These are phyloP conservation scores for Pheosia gnoma DNA, from an alignment of 2,888 invertebrate genomes.

Conservation along the genomic window DNA sequence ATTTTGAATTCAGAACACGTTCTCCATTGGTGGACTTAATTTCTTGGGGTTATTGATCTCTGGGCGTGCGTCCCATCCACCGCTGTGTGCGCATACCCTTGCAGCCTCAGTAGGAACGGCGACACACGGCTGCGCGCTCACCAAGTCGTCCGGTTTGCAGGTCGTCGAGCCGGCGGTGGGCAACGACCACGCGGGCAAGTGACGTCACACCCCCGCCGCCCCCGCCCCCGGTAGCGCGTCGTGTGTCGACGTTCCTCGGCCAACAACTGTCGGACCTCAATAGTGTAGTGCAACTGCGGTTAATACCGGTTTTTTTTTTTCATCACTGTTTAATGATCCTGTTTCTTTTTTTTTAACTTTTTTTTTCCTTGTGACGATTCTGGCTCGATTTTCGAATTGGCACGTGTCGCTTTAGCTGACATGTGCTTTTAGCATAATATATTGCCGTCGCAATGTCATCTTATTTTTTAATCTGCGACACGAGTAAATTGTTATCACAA, in stretches of 20 bases:
- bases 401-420: too few species aligned
- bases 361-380: too few species aligned
- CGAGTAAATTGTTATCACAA: too few species aligned
- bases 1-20: background rate
- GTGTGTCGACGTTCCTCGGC: conserved; percentile 82
- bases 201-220: conserved; percentile 49
- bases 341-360: too few species aligned
- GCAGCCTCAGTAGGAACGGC: conserved; percentile 79
- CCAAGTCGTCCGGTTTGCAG: conserved; percentile 73
- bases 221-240: conserved; percentile 58
- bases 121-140: conserved; percentile 80
- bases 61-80: conserved; percentile 29
- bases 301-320: conserved; percentile 43
- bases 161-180: conserved; percentile 70
- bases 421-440: too few species aligned
- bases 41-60: conserved; percentile 2
- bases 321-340: conserved; percentile 29
- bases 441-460: too few species aligned
- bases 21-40: background rate
- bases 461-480: too few species aligned
- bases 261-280: conserved; percentile 80
- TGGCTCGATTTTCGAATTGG: too few species aligned
- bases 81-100: conserved; percentile 47
- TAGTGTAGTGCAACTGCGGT: conserved; percentile 73
- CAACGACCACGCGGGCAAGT: conserved; percentile 75